Evolutionary conservation across 1,140 invertebrate species (phyloP), one percentile per base, ranked within the genome.

Genomic region (Trachymyrmex cornetzi): DNA sequence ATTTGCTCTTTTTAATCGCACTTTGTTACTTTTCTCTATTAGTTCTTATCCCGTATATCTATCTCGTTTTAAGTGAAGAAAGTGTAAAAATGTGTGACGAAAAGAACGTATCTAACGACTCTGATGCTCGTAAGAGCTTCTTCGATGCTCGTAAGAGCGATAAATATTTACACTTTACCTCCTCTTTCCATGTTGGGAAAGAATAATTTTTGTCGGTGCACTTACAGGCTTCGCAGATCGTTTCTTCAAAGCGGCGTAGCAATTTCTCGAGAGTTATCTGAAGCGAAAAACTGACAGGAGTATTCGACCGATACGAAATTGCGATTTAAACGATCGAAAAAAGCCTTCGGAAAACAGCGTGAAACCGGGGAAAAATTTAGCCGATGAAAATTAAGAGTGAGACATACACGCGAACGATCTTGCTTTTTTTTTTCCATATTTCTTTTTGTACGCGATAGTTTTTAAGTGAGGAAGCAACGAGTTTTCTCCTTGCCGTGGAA

Each of bases 121-220:
- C 30, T 22, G 24, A n/a, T 34, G 30, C 30, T 34, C 30, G 30
- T 34, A 34, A 34, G 30, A 34, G 30, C n/a, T n/a, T 53, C n/a
- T n/a, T 34, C 27, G n/a, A 77, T 63, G 75, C 57, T 34, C 24
- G 38, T 9, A 63, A 30, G 63, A 16, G 30, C 50, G 16, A 81
- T 71, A 81, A 81, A 81, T 81, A 71, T 79, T 79, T 77, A 38
- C 11, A 16, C 75, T 80, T 50, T 12, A 11, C n/a, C 44, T 27
- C 7, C 27, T 53, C 24, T 38, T 19, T 63, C n/a, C 14, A 67
- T 22, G 44, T 6, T 71, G 50, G 19, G 64, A 57, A 38, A 38
- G 48, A 81, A 81, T 81, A 71, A 81, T 81, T 81, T 71, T 55
- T 81, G 44, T 22, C 16, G 63, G 63, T 24, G 27, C 24, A 19